Evolutionary conservation across 2,888 invertebrate genomes (phyloP).

Genomic region (Drosophila eohydei): DNA sequence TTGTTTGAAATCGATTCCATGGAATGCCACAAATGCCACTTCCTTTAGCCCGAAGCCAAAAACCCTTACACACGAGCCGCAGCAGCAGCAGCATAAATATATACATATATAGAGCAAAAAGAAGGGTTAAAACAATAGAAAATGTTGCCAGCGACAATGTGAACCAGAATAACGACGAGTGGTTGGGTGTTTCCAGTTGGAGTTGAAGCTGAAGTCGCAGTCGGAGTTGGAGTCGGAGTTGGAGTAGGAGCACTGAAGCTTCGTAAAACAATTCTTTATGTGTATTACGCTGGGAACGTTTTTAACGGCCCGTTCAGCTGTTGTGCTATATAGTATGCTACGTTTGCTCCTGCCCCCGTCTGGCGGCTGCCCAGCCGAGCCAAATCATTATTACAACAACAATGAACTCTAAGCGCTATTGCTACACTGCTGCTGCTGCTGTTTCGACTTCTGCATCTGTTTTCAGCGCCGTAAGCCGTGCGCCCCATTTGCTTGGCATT

Average conservation of each 20-base stretch:
- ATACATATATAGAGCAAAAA: conserved; percentile 32
- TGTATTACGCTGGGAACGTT: conserved; percentile 66
- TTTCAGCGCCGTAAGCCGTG: conserved; percentile 43
- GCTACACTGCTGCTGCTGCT: conserved; percentile 5
- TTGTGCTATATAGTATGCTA: conserved; percentile 38
- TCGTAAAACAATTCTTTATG: conserved; percentile 69
- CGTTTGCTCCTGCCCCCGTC: not conserved
- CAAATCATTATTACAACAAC: conserved; percentile 74
- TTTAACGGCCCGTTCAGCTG: conserved; percentile 75
- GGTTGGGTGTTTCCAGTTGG: not conserved
- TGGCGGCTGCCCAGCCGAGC: conserved; percentile 35
- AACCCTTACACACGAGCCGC: conserved; percentile 31
- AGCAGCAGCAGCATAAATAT: conserved; percentile 32
- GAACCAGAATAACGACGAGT: conserved; percentile 17
- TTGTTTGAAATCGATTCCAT: conserved; percentile 60
- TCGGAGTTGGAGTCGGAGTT: not conserved
- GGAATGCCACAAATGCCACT: conserved; percentile 59
- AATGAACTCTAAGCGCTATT: conserved; percentile 46
- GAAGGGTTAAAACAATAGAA: conserved; percentile 79
- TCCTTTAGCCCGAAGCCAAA: conserved; percentile 2
- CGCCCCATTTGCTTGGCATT: conserved; percentile 74
- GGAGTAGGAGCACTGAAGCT: conserved; percentile 16
- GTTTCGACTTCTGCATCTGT: conserved; percentile 18
- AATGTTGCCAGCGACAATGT: conserved; percentile 52
- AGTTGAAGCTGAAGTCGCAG: not conserved